Base-by-base conservation (phyloP, 1,140 invertebrate genomes). In the Potamilus streckersoni region DNA sequence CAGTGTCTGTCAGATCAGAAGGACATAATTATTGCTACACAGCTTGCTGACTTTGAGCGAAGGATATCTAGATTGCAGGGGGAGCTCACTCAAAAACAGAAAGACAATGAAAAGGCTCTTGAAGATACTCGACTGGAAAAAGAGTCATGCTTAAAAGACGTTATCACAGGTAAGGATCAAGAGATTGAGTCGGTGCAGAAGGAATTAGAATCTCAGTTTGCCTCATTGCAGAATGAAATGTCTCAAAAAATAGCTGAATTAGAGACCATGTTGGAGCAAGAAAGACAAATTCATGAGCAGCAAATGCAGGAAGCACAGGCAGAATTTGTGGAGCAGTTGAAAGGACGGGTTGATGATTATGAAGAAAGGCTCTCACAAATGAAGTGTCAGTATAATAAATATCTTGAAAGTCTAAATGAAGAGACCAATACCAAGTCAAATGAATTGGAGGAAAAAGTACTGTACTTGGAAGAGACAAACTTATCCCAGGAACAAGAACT, bases 51-150 rank as follows among this genome's bases (percentile, higher is more conserved):
- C 4, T 38, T 38, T 38, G 38, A 38, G 38, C 38, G 38, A 38
- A 38, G 38, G 38, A 38, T 38, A 38, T 38, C 38, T 8, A 38
- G 8, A 38, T 8, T 38, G 38, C 38, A 38, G 38, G 38, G 67
- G 23, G 77, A 79, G 17, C 67, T 70, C 67, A n/a, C 77, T 5
- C 49, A 78, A 8, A 74, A 82, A 11, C 80, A 85, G 17, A 82
- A 82, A 62, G 82, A 85, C 20, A 75, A 79, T 63, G 63, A 76
- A 55, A 71, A 74, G 1, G 62, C 70, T 67, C 78, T 84, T 64
- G 79, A 76, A 31, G 73, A 76, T 49, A 56, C 71, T 23, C 75
- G 78, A 15, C 80, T 82, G 69, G 79, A 82, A 49, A 74, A 73
- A 15, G 66, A 57, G 23, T 58, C 38, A 61, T 13, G 3, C 13